A percentile compares a stretch with the other conserved stretches of the same genome.
These are phyloP conservation scores for Sinella curviseta DNA, from an alignment of 1,140 invertebrate species.

Conservation along the genomic window DNA sequence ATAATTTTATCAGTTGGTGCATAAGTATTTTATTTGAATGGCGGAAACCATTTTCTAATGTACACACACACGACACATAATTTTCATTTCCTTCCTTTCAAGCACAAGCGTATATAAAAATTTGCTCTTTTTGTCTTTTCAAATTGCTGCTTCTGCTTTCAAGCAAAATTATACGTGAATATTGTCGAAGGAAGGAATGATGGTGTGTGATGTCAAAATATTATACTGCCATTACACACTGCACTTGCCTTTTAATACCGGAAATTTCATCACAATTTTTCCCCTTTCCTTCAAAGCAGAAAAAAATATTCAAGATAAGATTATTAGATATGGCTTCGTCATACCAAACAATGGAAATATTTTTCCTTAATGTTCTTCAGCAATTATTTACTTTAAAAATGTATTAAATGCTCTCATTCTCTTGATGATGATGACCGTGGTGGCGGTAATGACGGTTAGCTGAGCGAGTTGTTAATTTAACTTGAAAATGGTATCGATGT, in stretches of 20 bases:
- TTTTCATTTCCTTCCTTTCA: background rate
- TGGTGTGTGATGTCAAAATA: background rate
- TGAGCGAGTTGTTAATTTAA: too few relatives aligned
- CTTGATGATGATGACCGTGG: too few relatives aligned
- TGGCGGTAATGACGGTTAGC: too few relatives aligned
- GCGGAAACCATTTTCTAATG: background rate
- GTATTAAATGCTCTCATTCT: too few relatives aligned
- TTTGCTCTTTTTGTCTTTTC: background rate
- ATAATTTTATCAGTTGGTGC: background rate
- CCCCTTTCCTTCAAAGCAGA: background rate
- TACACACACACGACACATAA: background rate
- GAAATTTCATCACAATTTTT: background rate
- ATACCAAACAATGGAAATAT: background rate
- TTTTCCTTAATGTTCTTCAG: background rate
- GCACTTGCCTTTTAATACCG: background rate
- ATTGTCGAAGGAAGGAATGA: too few relatives aligned
- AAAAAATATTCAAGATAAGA: background rate
- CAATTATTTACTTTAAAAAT: background rate
- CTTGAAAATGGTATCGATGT: too few relatives aligned
- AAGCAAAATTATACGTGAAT: too few relatives aligned
- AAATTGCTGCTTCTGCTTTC: background rate
- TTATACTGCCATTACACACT: background rate
- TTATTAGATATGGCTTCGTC: background rate
- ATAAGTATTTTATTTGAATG: conserved; percentile 11
- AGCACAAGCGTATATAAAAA: background rate